Percentiles rank a stretch among this genome's conserved stretches.
Conservation (phyloP, 2,888 invertebrate species). For the Drosophila maculinotata region DNA sequence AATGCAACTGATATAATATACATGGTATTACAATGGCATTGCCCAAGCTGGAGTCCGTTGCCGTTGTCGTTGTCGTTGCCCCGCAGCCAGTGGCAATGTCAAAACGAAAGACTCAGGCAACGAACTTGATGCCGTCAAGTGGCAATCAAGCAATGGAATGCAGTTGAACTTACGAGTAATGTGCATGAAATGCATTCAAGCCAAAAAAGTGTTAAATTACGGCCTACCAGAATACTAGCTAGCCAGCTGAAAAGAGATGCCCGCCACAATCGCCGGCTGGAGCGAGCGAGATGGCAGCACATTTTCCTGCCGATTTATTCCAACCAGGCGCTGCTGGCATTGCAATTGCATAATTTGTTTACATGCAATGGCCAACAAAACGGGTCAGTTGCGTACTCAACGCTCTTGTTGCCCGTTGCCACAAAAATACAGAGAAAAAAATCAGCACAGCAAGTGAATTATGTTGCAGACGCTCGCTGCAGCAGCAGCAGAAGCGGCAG, state of each 20-base stretch:
- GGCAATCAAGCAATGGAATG: constrained; percentile 70
- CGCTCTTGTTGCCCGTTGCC: constrained; percentile 40
- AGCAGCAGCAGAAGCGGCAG: neutral
- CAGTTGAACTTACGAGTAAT: constrained; percentile 63
- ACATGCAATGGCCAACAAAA: constrained; percentile 72
- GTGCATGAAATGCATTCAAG: constrained; percentile 62
- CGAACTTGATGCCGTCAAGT: constrained; percentile 67
- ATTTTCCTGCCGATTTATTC: constrained; percentile 44
- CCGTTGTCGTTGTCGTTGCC: neutral
- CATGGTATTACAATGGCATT: constrained; percentile 54
- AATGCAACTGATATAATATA: constrained; percentile 36
- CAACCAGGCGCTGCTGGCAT: constrained; percentile 47
- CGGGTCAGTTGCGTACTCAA: constrained; percentile 71
- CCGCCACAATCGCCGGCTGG: neutral
- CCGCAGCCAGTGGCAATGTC: constrained; percentile 48
- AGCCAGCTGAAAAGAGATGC: constrained; percentile 8
- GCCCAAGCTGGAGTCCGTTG: constrained; percentile 18
- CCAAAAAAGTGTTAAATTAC: constrained; percentile 74
- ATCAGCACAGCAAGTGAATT: constrained; percentile 68
- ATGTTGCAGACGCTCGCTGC: constrained; percentile 54
- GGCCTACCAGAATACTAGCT: constrained; percentile 41
- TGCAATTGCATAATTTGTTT: constrained; percentile 79
- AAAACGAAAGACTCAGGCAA: constrained; percentile 65
- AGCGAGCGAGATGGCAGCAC: constrained; percentile 12
- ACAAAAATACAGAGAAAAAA: constrained; percentile 30